Evolutionary conservation across 1,140 invertebrate genomes (phyloP).

Genomic region (Orius insidiosus): DNA sequence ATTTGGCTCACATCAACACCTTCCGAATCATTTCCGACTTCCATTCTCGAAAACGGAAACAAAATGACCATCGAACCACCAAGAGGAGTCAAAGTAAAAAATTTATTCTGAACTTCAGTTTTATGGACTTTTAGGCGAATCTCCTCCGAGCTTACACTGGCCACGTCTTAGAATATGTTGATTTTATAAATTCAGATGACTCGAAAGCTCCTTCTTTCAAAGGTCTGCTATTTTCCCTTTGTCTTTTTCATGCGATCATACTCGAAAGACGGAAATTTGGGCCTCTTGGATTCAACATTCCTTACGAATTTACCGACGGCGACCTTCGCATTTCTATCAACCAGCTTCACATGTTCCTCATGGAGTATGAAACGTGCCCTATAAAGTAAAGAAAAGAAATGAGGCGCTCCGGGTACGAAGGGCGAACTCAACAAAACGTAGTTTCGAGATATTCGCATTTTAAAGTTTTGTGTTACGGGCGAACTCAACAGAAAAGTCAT

Average conservation of each 20-base stretch:
- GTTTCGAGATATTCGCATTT: too few species aligned
- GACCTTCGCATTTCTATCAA: constrained; percentile 53
- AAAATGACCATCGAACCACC: constrained; percentile 61
- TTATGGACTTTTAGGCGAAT: constrained; percentile 32
- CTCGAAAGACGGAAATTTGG: constrained; percentile 55
- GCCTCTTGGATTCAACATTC: constrained; percentile 54
- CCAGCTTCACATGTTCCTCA: constrained; percentile 47
- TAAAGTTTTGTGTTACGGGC: too few species aligned
- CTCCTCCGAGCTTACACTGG: constrained; percentile 39
- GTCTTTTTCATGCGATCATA: constrained; percentile 51
- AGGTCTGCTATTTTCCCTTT: constrained; percentile 45
- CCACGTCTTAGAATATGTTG: constrained; percentile 31
- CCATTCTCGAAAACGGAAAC: constrained; percentile 48
- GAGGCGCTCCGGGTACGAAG: too few species aligned
- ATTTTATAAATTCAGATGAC: constrained; percentile 32
- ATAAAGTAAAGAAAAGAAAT: constrained; percentile 39
- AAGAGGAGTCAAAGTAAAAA: constrained; percentile 33
- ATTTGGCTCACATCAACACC: constrained; percentile 57
- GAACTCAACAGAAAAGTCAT: too few species aligned
- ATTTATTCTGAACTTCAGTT: constrained; percentile 1
- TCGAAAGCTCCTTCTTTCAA: constrained; percentile 40
- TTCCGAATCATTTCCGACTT: constrained; percentile 42
- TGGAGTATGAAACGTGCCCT: constrained; percentile 45
- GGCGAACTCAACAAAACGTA: too few species aligned
- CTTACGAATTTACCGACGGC: constrained; percentile 58